These are phyloP conservation scores for Lasioglossum morio DNA, from an alignment of 2,888 invertebrate species.

Conservation along the genomic window DNA sequence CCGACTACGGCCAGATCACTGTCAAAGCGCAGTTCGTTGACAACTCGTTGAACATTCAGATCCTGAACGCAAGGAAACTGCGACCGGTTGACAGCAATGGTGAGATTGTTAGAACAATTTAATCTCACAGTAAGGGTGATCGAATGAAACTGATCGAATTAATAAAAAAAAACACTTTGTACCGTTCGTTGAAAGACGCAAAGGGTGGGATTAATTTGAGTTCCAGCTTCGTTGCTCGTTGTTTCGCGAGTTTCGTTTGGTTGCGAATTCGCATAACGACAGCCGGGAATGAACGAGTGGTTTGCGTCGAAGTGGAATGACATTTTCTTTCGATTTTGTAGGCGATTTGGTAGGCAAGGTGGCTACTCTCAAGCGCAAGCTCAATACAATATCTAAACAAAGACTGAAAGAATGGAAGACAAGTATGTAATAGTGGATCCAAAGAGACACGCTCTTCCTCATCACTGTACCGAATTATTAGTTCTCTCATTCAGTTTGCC, in stretches of 20 bases:
- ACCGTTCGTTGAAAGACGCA: neutral
- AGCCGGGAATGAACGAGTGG: slow-evolving; percentile 32
- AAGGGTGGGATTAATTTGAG: neutral
- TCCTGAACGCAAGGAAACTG: slow-evolving; percentile 95
- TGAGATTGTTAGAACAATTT: slow-evolving; percentile 79
- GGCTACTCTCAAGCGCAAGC: slow-evolving; percentile 82
- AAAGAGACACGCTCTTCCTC: slow-evolving; percentile 58
- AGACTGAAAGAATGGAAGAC: slow-evolving; percentile 80
- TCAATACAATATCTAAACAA: slow-evolving; percentile 81
- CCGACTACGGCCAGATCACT: slow-evolving; percentile 91
- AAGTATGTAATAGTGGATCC: slow-evolving; percentile 80
- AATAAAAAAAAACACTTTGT: neutral
- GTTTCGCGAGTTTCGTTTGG: neutral
- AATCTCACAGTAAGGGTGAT: neutral
- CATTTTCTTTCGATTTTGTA: slow-evolving; percentile 78
- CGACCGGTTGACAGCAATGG: slow-evolving; percentile 95
- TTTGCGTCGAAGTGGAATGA: slow-evolving; percentile 47
- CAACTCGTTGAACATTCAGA: slow-evolving; percentile 91
- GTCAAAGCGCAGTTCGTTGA: slow-evolving; percentile 91
- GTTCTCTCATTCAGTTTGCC: slow-evolving; percentile 58
- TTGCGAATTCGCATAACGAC: neutral
- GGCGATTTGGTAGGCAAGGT: slow-evolving; percentile 81
- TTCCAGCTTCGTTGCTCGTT: slow-evolving; percentile 4
- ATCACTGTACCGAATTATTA: slow-evolving; percentile 50
- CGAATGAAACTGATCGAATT: neutral